Percentiles rank a stretch among this genome's conserved stretches.
These are phyloP conservation scores for Chloroceryle aenea DNA, from an alignment of 2,113 vertebrate species.

Conservation along the genomic window DNA sequence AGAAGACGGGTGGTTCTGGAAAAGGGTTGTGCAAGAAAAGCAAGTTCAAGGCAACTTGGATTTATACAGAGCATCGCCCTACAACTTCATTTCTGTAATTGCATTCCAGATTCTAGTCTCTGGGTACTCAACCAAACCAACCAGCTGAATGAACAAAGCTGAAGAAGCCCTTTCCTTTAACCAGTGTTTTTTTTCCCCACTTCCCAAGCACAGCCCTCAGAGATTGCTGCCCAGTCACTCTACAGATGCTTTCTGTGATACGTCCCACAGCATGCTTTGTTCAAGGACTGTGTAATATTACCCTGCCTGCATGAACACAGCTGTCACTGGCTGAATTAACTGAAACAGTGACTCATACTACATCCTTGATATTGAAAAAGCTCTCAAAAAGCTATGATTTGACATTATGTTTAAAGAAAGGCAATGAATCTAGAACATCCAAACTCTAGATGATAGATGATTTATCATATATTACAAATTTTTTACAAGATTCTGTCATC, in stretches of 20 bases:
- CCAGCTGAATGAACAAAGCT: background rate
- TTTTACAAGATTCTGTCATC: background rate
- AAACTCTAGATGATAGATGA: background rate
- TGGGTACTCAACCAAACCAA: background rate
- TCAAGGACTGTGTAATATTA: background rate
- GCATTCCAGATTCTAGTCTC: background rate
- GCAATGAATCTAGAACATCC: background rate
- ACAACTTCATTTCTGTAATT: background rate
- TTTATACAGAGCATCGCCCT: background rate
- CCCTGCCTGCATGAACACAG: background rate
- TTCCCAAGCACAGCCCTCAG: background rate
- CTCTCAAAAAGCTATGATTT: conserved; percentile 33
- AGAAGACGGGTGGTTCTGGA: background rate
- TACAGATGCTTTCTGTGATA: background rate
- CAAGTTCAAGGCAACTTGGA: background rate
- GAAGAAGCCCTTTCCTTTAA: background rate
- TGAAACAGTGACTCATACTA: conserved; percentile 53
- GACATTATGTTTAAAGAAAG: conserved; percentile 27
- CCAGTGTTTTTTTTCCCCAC: background rate
- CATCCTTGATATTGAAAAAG: conserved; percentile 9
- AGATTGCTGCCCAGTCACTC: background rate
- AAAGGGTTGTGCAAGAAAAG: background rate
- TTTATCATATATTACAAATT: background rate
- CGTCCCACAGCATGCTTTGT: background rate
- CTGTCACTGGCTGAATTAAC: conserved; percentile 35